Conservation (phyloP, 2,797 vertebrate species). For the Pangasius macronema region DNA sequence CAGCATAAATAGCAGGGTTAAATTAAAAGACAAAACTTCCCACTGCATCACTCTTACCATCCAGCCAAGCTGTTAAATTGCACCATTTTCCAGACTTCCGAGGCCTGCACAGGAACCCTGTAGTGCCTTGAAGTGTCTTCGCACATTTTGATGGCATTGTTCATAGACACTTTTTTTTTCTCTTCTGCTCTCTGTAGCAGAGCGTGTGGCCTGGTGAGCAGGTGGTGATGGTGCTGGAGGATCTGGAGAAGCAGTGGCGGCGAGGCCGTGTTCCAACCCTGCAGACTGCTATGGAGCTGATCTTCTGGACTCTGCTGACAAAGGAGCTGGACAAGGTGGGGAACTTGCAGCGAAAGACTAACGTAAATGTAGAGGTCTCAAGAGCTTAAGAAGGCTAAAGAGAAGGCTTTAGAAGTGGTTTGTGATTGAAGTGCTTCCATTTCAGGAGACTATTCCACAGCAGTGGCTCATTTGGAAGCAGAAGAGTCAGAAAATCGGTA, state of each 20-base stretch:
- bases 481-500: conserved; percentile 75
- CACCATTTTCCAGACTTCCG: not conserved
- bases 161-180: not conserved
- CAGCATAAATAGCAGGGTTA: not conserved
- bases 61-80: not conserved
- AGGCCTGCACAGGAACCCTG: not conserved
- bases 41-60: not conserved
- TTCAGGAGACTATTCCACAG: conserved; percentile 74
- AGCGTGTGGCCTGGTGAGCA: conserved; percentile 77
- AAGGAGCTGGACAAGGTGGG: conserved; percentile 74
- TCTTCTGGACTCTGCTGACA: conserved; percentile 75
- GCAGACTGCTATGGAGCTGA: conserved; percentile 74
- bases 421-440: conserved; percentile 21
- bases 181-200: conserved; percentile 62
- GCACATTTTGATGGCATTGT: too few species aligned
- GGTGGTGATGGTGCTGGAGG: conserved; percentile 71
- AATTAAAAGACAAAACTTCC: not conserved
- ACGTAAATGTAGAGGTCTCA: not conserved
- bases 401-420: too few species aligned
- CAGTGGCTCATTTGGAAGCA: conserved; percentile 82
- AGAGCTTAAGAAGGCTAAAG: not conserved
- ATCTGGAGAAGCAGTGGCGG: conserved; percentile 76
- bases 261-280: conserved; percentile 70
- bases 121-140: not conserved
- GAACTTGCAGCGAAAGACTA: not conserved